Conservation (phyloP, 2,888 invertebrate genomes). For the Piscicola geometra region DNA sequence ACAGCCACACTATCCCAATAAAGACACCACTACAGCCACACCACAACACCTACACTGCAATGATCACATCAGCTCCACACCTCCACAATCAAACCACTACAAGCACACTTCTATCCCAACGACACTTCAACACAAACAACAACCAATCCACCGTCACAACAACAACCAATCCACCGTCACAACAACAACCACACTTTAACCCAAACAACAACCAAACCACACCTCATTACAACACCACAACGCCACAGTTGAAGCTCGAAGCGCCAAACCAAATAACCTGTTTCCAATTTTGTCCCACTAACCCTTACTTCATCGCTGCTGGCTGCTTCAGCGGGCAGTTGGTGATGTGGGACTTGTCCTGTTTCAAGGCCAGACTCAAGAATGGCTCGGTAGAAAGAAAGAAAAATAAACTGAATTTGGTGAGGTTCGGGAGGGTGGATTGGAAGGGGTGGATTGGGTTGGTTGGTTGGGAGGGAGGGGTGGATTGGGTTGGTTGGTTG, state of each 20-base stretch:
- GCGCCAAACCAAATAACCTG: conserved; percentile 56
- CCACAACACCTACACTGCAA: no score
- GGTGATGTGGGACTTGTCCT: conserved; percentile 56
- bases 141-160: no score
- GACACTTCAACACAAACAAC: no score
- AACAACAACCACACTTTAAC: not conserved
- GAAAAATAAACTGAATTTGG: conserved; percentile 46
- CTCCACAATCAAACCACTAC: no score
- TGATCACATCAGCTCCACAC: no score
- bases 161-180: no score
- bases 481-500: not conserved
- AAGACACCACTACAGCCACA: no score
- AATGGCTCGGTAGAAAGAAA: conserved; percentile 49
- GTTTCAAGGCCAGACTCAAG: conserved; percentile 52
- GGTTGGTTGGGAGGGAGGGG: not conserved
- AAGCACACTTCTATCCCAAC: no score
- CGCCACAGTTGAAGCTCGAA: conserved; percentile 52
- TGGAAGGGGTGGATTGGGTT: not conserved
- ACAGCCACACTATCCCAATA: no score
- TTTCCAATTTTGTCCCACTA: conserved; percentile 54
- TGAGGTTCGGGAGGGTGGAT: conserved; percentile 43
- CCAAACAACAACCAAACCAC: no score
- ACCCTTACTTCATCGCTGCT: conserved; percentile 54
- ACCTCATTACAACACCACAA: no score
- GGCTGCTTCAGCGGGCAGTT: conserved; percentile 57